A percentile compares a stretch with the other conserved stretches of the same genome.
Evolutionary conservation across 2,888 invertebrate genomes (phyloP).

Genomic region (Nomada lathburiana): DNA sequence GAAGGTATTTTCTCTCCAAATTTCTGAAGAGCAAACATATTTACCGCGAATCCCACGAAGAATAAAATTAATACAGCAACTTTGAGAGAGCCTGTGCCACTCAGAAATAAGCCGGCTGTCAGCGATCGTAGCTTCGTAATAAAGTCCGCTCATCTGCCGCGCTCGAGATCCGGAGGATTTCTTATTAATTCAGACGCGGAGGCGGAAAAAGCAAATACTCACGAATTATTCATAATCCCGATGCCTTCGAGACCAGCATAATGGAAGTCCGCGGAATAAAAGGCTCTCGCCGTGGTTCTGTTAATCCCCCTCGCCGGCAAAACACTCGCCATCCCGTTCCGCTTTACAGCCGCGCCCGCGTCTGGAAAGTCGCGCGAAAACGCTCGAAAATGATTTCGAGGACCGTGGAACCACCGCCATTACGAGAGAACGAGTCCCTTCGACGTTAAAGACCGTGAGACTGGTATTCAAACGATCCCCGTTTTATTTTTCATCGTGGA

Average conservation of each 20-base stretch:
- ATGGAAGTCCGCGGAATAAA: conserved; percentile 56
- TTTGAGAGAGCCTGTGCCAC: too few species aligned
- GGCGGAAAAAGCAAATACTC: conserved; percentile 68
- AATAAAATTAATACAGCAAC: too few species aligned
- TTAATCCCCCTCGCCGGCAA: conserved; percentile 44
- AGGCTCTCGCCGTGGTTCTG: conserved; percentile 50
- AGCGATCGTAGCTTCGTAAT: conserved; percentile 34
- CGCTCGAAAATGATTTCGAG: conserved; percentile 49
- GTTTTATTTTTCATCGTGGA: conserved; percentile 32
- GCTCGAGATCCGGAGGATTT: conserved; percentile 19
- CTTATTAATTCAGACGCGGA: conserved; percentile 63
- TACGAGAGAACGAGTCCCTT: conserved; percentile 10
- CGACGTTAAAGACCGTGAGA: conserved; percentile 48
- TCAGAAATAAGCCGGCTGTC: conserved; percentile 4
- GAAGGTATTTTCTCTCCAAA: too few species aligned
- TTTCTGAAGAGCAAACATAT: too few species aligned
- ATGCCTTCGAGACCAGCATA: conserved; percentile 48
- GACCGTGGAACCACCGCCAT: conserved; percentile 20
- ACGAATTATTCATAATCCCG: conserved; percentile 71
- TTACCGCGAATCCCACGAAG: too few species aligned
- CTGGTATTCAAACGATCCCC: conserved; percentile 41
- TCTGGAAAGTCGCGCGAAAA: conserved; percentile 25
- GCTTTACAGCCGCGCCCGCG: background rate
- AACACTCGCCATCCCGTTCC: conserved; percentile 11
- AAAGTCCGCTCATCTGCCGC: conserved; percentile 43